These are phyloP conservation scores for Xiphorhynchus erythropygius DNA, from an alignment of 2,797 vertebrate species.

Conservation along the genomic window DNA sequence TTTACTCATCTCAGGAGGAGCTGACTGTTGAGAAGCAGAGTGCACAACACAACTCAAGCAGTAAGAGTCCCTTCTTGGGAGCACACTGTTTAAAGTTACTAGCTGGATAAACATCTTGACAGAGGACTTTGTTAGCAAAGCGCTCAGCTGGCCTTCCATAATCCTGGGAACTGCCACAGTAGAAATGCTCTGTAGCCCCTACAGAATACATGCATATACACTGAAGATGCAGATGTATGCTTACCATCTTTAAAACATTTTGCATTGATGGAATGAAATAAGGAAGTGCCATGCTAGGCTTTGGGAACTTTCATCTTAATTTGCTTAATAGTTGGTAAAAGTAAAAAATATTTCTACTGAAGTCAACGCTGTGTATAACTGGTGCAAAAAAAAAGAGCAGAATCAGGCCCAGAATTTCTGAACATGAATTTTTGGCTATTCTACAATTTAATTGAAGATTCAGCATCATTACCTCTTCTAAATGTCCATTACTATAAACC, in stretches of 20 bases:
- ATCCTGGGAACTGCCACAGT: background rate
- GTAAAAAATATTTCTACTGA: background rate
- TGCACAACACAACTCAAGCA: background rate
- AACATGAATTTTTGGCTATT: background rate
- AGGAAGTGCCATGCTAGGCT: background rate
- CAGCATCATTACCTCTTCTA: background rate
- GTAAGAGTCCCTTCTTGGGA: background rate
- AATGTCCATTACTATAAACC: background rate
- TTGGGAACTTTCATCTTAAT: background rate
- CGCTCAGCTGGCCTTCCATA: background rate
- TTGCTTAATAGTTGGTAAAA: background rate
- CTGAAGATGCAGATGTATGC: background rate
- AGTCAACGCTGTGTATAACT: background rate
- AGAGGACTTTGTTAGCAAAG: background rate
- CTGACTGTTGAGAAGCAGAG: background rate
- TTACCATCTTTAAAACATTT: background rate
- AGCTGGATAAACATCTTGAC: background rate
- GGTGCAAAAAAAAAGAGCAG: constrained; percentile 1
- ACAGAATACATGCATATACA: background rate
- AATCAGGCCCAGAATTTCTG: background rate
- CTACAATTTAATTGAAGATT: background rate
- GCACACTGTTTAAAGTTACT: fast-evolving
- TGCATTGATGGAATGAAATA: background rate
- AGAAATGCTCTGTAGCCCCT: background rate
- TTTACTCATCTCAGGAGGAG: background rate